Conservation (phyloP, 2,797 vertebrate species). For the Gila robusta region DNA sequence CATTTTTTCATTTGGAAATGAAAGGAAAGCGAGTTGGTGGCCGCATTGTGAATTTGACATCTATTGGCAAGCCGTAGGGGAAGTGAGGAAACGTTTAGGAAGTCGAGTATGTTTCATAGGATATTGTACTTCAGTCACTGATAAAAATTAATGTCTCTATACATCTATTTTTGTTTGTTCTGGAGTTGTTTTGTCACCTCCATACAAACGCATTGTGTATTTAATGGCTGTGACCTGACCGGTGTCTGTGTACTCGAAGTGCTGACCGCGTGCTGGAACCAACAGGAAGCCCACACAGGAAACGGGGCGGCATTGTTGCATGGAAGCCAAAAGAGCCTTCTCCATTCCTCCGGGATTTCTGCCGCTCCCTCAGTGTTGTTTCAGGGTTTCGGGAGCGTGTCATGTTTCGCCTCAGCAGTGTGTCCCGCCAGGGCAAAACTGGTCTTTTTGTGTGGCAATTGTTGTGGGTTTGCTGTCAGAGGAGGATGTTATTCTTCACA, state of each 20-base stretch:
- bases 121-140: slow-evolving; percentile 69
- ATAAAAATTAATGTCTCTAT: slow-evolving; percentile 25
- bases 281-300: slow-evolving; percentile 79
- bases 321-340: slow-evolving; percentile 62
- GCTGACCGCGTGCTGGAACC: slow-evolving; percentile 69
- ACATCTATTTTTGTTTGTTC: slow-evolving; percentile 29
- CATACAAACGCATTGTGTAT: neutral
- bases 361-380: slow-evolving; percentile 62
- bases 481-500: slow-evolving; percentile 35
- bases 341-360: slow-evolving; percentile 65
- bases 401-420: slow-evolving; percentile 57
- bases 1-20: slow-evolving; percentile 13
- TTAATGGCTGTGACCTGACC: slow-evolving; percentile 69
- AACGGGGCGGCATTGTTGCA: slow-evolving; percentile 73
- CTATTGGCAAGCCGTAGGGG: slow-evolving; percentile 62
- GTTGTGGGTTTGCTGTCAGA: slow-evolving; percentile 29
- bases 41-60: slow-evolving; percentile 44
- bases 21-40: slow-evolving; percentile 33
- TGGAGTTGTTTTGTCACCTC: neutral
- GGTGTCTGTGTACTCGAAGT: slow-evolving; percentile 68
- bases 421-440: slow-evolving; percentile 19
- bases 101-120: slow-evolving; percentile 63
- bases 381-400: slow-evolving; percentile 59
- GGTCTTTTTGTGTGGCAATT: slow-evolving; percentile 6
- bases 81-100: slow-evolving; percentile 63